Conservation (phyloP, 2,113 vertebrate genomes). For the Strigops habroptila region DNA sequence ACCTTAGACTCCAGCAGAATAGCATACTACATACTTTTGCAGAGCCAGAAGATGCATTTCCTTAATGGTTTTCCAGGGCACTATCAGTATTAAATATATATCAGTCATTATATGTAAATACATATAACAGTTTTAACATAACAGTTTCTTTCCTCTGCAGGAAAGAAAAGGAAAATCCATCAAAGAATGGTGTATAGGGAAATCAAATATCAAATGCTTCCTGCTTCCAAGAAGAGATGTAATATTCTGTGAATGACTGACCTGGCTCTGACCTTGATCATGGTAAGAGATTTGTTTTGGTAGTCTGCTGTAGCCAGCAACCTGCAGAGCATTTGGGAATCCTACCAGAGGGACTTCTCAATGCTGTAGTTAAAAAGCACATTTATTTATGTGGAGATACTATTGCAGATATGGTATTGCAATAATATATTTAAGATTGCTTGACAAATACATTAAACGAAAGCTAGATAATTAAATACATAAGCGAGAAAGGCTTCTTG, state of each 20-base stretch:
- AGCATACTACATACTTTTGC: not conserved
- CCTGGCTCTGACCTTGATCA: conserved; percentile 80
- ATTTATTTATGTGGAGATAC: conserved; percentile 61
- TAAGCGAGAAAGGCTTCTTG: conserved; percentile 48
- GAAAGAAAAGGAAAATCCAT: conserved; percentile 74
- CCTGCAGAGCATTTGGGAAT: conserved; percentile 87
- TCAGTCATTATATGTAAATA: conserved; percentile 38
- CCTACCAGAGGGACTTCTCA: conserved; percentile 77
- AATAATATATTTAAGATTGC: conserved; percentile 50
- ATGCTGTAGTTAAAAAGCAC: conserved; percentile 68
- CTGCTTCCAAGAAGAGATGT: conserved; percentile 66
- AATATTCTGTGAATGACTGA: conserved; percentile 80
- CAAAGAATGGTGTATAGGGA: conserved; percentile 49
- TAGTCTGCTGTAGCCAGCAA: conserved; percentile 82
- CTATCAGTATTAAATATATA: conserved; percentile 6
- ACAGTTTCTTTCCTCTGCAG: conserved; percentile 42
- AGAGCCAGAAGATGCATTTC: conserved; percentile 9
- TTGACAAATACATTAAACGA: conserved; percentile 48
- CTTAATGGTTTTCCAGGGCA: conserved; percentile 15
- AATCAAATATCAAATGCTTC: conserved; percentile 71
- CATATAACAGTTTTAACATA: conserved; percentile 37
- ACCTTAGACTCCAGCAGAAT: not conserved
- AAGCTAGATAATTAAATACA: conserved; percentile 32
- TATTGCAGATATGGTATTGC: conserved; percentile 54
- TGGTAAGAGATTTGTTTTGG: conserved; percentile 88